Conservation (phyloP, 2,797 vertebrate genomes). For the Crenuchus spilurus region DNA sequence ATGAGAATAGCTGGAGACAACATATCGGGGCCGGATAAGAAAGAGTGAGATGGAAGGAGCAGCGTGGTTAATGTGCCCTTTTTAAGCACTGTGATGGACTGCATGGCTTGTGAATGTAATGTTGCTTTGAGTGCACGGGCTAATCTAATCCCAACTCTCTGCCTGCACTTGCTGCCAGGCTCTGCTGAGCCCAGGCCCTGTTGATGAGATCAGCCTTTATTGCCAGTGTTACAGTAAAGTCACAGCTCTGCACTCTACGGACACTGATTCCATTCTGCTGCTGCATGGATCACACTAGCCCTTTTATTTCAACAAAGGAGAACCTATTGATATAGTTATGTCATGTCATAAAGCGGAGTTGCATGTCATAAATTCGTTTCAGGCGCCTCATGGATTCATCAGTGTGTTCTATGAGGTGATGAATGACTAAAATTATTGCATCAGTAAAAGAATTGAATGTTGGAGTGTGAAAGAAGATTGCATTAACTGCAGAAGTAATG, state of each 20-base stretch:
- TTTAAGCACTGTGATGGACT: conserved; percentile 54
- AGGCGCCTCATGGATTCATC: conserved; percentile 44
- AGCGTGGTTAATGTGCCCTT: conserved; percentile 41
- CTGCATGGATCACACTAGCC: conserved; percentile 35
- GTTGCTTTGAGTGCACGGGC: conserved; percentile 45
- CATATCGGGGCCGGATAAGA: neutral
- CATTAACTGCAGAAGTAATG: conserved; percentile 25
- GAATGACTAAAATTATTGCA: conserved; percentile 29
- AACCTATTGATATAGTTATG: conserved; percentile 44
- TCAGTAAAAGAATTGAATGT: conserved; percentile 43
- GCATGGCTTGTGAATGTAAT: conserved; percentile 53
- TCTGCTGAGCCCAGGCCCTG: conserved; percentile 2
- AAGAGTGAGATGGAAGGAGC: neutral
- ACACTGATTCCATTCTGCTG: conserved; percentile 26
- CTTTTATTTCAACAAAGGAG: conserved; percentile 49
- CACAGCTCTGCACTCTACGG: conserved; percentile 8
- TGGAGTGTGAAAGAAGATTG: conserved; percentile 33
- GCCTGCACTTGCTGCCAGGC: conserved; percentile 23
- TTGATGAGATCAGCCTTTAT: conserved; percentile 51
- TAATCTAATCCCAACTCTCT: conserved; percentile 59
- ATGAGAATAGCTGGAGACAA: neutral
- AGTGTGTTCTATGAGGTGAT: conserved; percentile 40
- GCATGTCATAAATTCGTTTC: conserved; percentile 50
- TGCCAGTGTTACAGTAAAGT: conserved; percentile 35
- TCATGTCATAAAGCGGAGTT: conserved; percentile 52